Conservation (phyloP, 2,797 vertebrate species). For the Sebastes trivittatus region DNA sequence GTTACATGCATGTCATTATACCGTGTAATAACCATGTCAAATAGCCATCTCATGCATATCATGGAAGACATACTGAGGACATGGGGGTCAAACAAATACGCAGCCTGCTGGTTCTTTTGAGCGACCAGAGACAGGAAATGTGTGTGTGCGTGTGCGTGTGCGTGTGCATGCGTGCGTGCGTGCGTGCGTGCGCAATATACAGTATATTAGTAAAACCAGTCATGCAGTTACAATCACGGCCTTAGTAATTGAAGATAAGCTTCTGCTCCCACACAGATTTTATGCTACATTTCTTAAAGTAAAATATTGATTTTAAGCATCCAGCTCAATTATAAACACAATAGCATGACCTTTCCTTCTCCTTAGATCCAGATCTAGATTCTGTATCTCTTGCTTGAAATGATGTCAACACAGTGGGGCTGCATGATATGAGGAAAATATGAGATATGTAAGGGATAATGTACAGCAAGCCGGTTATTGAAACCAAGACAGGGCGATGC, state of each 20-base stretch:
- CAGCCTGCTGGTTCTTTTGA: neutral
- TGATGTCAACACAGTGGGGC: neutral
- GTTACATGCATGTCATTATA: slow-evolving; percentile 30
- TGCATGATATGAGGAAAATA: no score
- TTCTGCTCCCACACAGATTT: neutral
- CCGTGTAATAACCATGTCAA: slow-evolving; percentile 40
- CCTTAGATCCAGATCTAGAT: neutral
- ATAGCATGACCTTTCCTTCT: no score
- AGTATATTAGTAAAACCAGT: neutral
- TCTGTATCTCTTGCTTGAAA: neutral
- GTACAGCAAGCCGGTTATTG: no score
- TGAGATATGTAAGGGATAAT: no score
- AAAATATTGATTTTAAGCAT: neutral
- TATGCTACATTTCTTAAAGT: neutral
- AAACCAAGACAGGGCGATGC: no score
- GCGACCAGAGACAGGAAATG: neutral
- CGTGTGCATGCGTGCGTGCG: no score
- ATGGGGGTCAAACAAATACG: slow-evolving; percentile 20
- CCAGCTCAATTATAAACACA: neutral
- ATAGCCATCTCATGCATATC: slow-evolving; percentile 19
- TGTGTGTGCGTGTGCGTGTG: neutral
- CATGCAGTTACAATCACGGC: neutral
- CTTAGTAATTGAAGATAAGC: neutral
- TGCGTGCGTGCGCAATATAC: neutral
- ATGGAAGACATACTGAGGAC: slow-evolving; percentile 12